Percentiles rank a stretch among this genome's conserved stretches.
phyloP scores from a whole-genome alignment of 2,888 invertebrate species.

The Drosophila paranaensis region DNA sequence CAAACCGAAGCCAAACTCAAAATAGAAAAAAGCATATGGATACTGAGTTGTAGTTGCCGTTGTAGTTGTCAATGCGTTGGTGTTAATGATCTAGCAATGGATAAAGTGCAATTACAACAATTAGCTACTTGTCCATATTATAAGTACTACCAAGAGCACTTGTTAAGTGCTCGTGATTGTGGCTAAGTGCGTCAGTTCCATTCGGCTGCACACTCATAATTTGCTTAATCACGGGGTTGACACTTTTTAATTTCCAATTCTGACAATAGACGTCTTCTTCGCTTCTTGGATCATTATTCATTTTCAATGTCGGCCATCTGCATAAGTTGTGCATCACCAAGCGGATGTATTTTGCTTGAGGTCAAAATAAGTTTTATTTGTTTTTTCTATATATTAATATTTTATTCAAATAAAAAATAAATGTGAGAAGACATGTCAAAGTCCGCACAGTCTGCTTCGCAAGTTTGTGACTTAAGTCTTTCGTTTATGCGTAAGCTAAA shows the following conservation, averaged over 20 bases:
- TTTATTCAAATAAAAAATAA: constrained; percentile 6
- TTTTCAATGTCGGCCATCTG: constrained; percentile 44
- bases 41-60: constrained; percentile 20
- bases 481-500: background rate
- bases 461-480: background rate
- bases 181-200: constrained; percentile 23
- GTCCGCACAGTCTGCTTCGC: background rate
- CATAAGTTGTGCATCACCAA: constrained; percentile 29
- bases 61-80: constrained; percentile 52
- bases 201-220: constrained; percentile 44
- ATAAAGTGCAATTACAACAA: constrained; percentile 43
- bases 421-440: background rate
- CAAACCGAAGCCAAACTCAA: constrained; percentile 21
- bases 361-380: constrained; percentile 25
- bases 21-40: background rate
- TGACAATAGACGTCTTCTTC: constrained; percentile 21
- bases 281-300: constrained; percentile 34
- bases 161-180: constrained; percentile 15
- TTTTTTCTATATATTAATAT: constrained; percentile 18
- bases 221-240: constrained; percentile 41
- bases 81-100: constrained; percentile 60
- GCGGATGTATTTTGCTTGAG: constrained; percentile 43
- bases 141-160: constrained; percentile 29
- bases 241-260: constrained; percentile 36
- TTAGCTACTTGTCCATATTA: constrained; percentile 21